Base-by-base conservation (phyloP, 2,113 vertebrate genomes). In the Lycocorax pyrrhopterus region DNA sequence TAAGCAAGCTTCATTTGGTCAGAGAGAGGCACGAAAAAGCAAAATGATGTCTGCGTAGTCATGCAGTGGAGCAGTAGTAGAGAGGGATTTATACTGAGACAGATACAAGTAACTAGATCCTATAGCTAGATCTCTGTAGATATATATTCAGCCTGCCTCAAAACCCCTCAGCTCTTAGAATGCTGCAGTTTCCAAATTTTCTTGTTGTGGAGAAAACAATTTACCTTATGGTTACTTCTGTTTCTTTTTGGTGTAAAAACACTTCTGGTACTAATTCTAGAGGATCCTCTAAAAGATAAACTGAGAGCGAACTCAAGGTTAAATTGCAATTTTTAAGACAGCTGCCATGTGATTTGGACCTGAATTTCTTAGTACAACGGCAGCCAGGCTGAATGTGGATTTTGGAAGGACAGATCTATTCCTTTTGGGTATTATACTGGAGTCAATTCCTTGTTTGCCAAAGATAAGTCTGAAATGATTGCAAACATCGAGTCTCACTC, bases 391-490 rank as follows among this genome's bases (percentile, higher is more conserved):
- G 82, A 89, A 74, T 95, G 89, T 96, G 84, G 84, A 76, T 96
- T 93, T 96, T 96, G 93, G 95, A 96, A 96, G 78, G 82, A 89
- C 68, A 84, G 84, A 89, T 76, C 51, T 94, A 91, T 91, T 91
- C 87, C 67, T 94, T 87, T 87, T 62, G 78, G 85, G 87, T 89
- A 93, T 96, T 95, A 68, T 74, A 69, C 62, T 91, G 81, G 46
- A 96, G 91, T 95, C 71, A 91, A 90, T 91, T 95, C 71, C 37
- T 85, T 93, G 89, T 96, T 96, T 96, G 93, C 93, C 93, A 94
- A 96, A 95, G 95, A 96, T 96, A 97, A 96, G 78, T 94, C 91
- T 94, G 91, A 93, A 95, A 96, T 83, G 46, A 96, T 86, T 80
- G 87, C 89, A 97, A 94, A 94, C 84, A 93, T 33, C 12, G 7